These are phyloP conservation scores for Pammene fasciana DNA, from an alignment of 2,888 invertebrate genomes.

Conservation along the genomic window DNA sequence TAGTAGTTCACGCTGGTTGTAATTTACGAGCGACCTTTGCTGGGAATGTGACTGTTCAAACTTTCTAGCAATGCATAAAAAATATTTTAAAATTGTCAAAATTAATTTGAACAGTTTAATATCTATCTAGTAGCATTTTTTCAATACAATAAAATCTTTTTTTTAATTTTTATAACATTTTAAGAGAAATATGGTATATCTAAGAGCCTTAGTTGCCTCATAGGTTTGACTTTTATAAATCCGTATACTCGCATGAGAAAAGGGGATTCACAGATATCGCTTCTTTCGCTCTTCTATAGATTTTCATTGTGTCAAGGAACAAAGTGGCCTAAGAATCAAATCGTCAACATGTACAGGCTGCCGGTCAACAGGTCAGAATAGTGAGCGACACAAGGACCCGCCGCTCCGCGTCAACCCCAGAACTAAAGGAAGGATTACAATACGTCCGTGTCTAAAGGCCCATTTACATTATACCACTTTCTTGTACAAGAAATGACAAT, in stretches of 20 bases:
- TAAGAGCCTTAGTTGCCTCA: too few species aligned
- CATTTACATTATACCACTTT: too few species aligned
- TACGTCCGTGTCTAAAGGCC: constrained; percentile 68
- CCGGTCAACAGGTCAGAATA: constrained; percentile 10
- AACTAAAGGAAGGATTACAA: constrained; percentile 43
- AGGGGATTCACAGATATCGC: too few species aligned
- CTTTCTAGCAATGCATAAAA: constrained; percentile 27
- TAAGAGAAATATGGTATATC: too few species aligned
- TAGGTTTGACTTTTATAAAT: too few species aligned
- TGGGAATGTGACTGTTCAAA: constrained; percentile 30
- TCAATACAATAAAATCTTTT: neutral
- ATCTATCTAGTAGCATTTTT: neutral
- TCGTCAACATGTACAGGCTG: neutral
- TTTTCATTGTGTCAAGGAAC: neutral
- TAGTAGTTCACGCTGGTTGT: constrained; percentile 37
- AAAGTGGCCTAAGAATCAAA: neutral
- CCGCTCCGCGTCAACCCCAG: constrained; percentile 34
- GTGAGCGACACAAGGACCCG: constrained; percentile 22
- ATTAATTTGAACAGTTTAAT: neutral
- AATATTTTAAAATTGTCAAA: neutral
- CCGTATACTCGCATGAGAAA: too few species aligned
- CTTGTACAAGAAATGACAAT: too few species aligned
- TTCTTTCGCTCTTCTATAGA: too few species aligned
- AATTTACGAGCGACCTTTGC: constrained; percentile 38
- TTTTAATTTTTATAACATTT: too few species aligned